Evolutionary conservation across 2,113 vertebrate species (phyloP), one percentile per base, ranked within the genome.

Genomic region (Melanocharis versteri): DNA sequence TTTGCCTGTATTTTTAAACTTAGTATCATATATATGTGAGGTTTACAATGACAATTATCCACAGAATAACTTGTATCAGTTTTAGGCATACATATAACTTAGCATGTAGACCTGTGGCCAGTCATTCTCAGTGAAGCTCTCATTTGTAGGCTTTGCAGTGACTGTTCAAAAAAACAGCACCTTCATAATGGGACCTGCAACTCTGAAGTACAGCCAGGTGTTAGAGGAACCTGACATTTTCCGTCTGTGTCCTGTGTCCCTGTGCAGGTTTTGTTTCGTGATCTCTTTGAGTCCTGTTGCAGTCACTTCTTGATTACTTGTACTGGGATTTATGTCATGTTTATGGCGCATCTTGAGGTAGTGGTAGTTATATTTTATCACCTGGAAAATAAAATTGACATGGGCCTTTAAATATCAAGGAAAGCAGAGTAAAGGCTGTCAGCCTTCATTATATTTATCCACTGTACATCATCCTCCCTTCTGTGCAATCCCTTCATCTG

Each of bases 311-410:
- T 89, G 77, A 61, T 91, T 89, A n/a, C 51, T 89, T 90, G 7
- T 3, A 17, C 22, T 92, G 45, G 35, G 75, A 92, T 96, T 93
- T 70, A 33, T 75, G 84, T 56, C 54, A 62, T 73, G 42, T 81
- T 88, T 92, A 18, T 83, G 88, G 44, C 75, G 51, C 60, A 27
- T 90, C 71, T 86, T 70, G 71, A 87, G 44, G 40, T 83, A 60
- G 27, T n/a, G 31, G 71, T 58, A 83, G 83, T 85, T 92, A 56
- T 17, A 64, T 70, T 96, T 96, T 90, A 78, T 91, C 68, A 71
- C 40, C 79, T 71, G 85, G 87, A 92, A 96, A 96, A 89, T 62
- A 86, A 94, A 92, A 92, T 95, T 81, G 88, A 89, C 79, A 83
- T 1, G 1, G 44, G 51, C 79, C 40, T 96, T 96, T 89, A 94